A percentile compares a stretch with the other conserved stretches of the same genome.
Evolutionary conservation across 2,888 invertebrate species (phyloP).

Genomic region (Malthinus flaveolus): DNA sequence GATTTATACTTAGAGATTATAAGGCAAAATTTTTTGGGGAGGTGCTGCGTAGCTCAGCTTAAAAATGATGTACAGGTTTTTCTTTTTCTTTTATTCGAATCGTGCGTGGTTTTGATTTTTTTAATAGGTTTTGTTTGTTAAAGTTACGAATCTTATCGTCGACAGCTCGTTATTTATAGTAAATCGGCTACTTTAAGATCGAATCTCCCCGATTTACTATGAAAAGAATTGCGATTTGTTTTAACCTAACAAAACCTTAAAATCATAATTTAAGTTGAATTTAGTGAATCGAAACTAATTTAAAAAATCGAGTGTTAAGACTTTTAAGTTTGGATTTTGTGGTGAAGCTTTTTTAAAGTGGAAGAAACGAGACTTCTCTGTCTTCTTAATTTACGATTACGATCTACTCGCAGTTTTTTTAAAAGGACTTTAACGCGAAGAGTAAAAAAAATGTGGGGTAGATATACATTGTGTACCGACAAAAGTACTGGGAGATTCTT

Average conservation of each 20-base stretch:
- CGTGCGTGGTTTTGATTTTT: no score
- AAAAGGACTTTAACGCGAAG: neutral
- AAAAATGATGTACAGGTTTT: neutral
- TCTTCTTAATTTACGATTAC: neutral
- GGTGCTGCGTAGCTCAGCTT: neutral
- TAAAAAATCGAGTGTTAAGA: neutral
- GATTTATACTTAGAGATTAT: slow-evolving; percentile 23
- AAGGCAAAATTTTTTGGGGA: slow-evolving; percentile 15
- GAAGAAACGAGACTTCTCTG: slow-evolving; percentile 3
- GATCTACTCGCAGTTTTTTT: slow-evolving; percentile 3
- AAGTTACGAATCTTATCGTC: no score
- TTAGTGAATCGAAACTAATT: slow-evolving; percentile 5
- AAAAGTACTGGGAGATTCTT: neutral
- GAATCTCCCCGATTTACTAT: no score
- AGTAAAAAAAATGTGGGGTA: slow-evolving; percentile 1
- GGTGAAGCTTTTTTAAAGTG: slow-evolving; percentile 3
- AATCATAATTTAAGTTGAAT: slow-evolving; percentile 5
- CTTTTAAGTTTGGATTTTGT: slow-evolving; percentile 1
- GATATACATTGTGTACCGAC: neutral
- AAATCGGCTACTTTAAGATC: no score
- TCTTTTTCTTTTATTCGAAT: no score
- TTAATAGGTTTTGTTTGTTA: no score
- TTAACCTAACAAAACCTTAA: neutral
- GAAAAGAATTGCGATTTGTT: no score
- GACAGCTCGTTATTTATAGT: no score